Evolutionary conservation across 2,113 vertebrate species (phyloP), one percentile per base, ranked within the genome.

Genomic region (Lagopus muta): DNA sequence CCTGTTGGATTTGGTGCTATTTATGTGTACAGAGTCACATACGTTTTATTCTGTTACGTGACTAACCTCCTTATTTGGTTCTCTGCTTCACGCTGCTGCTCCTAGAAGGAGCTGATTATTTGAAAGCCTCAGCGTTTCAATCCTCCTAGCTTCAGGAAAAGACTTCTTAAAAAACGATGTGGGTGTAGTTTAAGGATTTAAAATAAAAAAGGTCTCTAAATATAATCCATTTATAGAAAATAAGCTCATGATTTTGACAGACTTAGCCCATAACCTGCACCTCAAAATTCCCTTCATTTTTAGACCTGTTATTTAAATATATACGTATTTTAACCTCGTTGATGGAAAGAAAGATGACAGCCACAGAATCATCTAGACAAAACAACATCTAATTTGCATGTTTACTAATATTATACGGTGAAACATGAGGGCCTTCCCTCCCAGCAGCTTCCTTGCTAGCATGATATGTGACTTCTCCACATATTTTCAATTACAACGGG

Each of bases 251-350:
- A 91, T 91, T 78, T 27, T 71, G 70, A 81, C 82, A 88, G 67
- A 50, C 34, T 79, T 87, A 64, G 66, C 32, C 92, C 93, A 95
- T 78, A 96, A 96, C 89, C 85, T 93, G 92, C 83, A 85, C 87
- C 93, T 92, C 79, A 93, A 97, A 97, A 95, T 86, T 86, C 66
- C 89, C 81, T 89, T 89, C 93, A 92, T 95, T 94, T 94, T 86
- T 96, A 96, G 97, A 91, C 69, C 82, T 75, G 75, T 54, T 75
- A 93, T 97, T 94, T 83, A 95, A 96, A 93, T 92, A 89, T 45
- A 95, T 54, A 85, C 91, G 66, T 81, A 42, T 93, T 96, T 96
- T 96, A 92, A 95, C 94, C 92, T 96, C 95, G 95, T 43, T 90
- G 95, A 93, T 38, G 94, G 75, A 90, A 95, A 93, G 92, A 90